phyloP scores from a whole-genome alignment of 2,113 vertebrate genomes.

The Ptychochromis oligacanthus region DNA sequence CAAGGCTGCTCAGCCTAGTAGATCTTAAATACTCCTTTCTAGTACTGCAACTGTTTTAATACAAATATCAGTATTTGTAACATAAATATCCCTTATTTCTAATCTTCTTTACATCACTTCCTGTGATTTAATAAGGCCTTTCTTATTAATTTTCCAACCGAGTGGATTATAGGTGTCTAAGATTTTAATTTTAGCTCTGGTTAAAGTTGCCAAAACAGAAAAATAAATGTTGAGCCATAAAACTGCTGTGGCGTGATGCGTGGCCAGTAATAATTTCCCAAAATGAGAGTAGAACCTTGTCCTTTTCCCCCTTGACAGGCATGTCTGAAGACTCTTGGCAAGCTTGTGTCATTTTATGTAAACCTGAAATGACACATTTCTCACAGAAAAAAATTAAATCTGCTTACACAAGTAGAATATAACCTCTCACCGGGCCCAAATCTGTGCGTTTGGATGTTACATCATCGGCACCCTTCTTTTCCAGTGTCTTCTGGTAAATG shows the following conservation, averaged over 20 bases:
- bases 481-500: constrained; percentile 89
- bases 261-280: constrained; percentile 9
- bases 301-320: neutral
- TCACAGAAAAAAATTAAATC: neutral
- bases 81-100: constrained; percentile 10
- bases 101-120: constrained; percentile 30
- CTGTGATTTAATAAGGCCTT: neutral
- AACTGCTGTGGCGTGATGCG: neutral
- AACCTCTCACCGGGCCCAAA: constrained; percentile 84
- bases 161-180: neutral
- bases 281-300: constrained; percentile 13
- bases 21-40: constrained; percentile 36
- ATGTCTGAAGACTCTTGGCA: constrained; percentile 31
- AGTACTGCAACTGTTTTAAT: constrained; percentile 31
- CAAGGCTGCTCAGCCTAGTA: constrained; percentile 20
- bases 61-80: constrained; percentile 32
- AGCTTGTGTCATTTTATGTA: neutral
- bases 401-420: constrained; percentile 9
- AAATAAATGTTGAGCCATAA: constrained; percentile 10
- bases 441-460: constrained; percentile 76
- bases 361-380: constrained; percentile 30
- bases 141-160: neutral
- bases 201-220: constrained; percentile 18
- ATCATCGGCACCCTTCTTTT: constrained; percentile 85
- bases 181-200: constrained; percentile 7